phyloP scores from a whole-genome alignment of 2,888 invertebrate species.

The Cerastis rubricosa region DNA sequence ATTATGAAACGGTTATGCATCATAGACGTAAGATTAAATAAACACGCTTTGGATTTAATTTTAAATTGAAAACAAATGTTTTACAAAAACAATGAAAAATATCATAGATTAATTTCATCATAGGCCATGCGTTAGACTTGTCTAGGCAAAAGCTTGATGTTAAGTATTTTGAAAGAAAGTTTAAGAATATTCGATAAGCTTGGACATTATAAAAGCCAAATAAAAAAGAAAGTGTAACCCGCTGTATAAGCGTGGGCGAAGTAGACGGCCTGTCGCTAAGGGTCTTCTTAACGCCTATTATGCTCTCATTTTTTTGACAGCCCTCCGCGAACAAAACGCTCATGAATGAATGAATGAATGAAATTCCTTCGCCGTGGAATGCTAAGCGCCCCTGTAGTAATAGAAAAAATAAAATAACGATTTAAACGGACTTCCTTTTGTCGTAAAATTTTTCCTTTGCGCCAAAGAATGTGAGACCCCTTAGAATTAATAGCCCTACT shows the following conservation, averaged over 20 bases:
- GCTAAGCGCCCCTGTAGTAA: constrained; percentile 83
- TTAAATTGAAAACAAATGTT: not conserved
- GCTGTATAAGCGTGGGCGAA: constrained; percentile 77
- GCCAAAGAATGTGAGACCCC: constrained; percentile 69
- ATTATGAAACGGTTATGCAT: not conserved
- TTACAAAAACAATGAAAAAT: not conserved
- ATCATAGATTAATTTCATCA: too few species aligned
- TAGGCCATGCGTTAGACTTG: not conserved
- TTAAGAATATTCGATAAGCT: not conserved
- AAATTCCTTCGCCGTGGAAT: constrained; percentile 81
- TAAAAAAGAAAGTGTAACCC: constrained; percentile 61
- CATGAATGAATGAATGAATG: constrained; percentile 84
- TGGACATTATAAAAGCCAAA: not conserved
- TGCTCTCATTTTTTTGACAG: constrained; percentile 76
- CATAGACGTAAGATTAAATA: not conserved
- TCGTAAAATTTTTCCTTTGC: constrained; percentile 74
- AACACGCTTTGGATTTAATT: not conserved
- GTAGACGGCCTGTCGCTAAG: constrained; percentile 87
- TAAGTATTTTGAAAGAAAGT: not conserved
- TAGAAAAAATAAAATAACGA: constrained; percentile 74
- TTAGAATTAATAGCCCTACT: constrained; percentile 53
- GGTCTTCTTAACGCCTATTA: constrained; percentile 76
- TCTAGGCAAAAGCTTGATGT: not conserved
- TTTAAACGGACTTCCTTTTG: constrained; percentile 82
- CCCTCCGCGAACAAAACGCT: constrained; percentile 79